Conservation (phyloP, 2,113 vertebrate genomes). For the Penelope pileata region DNA sequence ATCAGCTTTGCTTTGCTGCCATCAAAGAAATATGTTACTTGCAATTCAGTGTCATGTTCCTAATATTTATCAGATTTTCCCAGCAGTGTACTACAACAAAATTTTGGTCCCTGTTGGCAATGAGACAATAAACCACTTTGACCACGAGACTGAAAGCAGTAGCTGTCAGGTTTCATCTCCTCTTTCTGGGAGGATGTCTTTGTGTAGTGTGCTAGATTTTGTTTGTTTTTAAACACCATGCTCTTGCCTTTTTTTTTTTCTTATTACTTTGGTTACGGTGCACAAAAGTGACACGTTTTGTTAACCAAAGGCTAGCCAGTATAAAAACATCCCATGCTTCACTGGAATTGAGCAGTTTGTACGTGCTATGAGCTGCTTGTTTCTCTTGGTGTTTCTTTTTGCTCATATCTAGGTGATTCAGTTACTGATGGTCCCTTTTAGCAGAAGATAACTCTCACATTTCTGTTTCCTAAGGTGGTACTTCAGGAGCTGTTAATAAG, state of each 20-base stretch:
- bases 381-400: background rate
- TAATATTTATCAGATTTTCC: slow-evolving; percentile 60
- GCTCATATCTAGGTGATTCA: background rate
- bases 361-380: rapidly evolving
- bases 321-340: background rate
- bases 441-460: background rate
- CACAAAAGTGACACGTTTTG: background rate
- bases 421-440: background rate
- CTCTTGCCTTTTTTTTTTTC: background rate
- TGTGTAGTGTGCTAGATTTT: background rate
- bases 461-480: too few relatives aligned
- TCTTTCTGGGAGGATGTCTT: background rate
- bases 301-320: background rate
- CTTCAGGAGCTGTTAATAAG: background rate
- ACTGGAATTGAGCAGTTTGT: background rate
- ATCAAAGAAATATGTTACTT: background rate
- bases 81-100: background rate
- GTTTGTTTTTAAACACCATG: background rate
- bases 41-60: background rate
- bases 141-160: background rate
- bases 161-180: background rate
- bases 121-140: slow-evolving; percentile 17
- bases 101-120: slow-evolving; percentile 44
- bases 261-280: background rate
- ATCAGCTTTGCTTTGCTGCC: background rate